Conservation (phyloP, 92 coral and sea anemone species). For the Diadumene lineata region DNA sequence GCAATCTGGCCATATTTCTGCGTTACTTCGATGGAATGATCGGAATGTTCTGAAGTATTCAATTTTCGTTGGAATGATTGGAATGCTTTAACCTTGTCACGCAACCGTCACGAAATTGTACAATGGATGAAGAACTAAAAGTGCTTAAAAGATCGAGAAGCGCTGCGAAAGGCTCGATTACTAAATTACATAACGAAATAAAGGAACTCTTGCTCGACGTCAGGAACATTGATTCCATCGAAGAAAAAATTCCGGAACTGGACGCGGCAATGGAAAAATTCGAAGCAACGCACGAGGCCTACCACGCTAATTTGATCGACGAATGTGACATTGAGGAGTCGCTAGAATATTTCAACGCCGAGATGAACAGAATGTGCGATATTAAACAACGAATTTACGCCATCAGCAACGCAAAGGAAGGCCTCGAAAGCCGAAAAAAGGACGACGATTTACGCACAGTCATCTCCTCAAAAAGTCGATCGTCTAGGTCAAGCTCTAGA, state of each 20-base stretch:
- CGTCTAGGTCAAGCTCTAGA: constrained; percentile 26
- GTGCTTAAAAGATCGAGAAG: constrained; percentile 32
- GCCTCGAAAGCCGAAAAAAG: background rate
- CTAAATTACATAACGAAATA: constrained; percentile 20
- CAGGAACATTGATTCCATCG: constrained; percentile 12
- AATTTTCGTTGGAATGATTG: background rate
- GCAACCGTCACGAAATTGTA: background rate
- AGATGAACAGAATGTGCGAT: constrained; percentile 6
- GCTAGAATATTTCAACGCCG: constrained; percentile 8
- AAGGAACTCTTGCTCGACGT: constrained; percentile 11
- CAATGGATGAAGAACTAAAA: constrained; percentile 19
- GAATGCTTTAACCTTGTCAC: background rate
- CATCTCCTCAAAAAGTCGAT: constrained; percentile 9
- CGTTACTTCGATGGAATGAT: constrained; percentile 5
- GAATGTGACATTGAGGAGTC: constrained; percentile 28
- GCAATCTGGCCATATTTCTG: background rate
- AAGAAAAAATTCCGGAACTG: constrained; percentile 33
- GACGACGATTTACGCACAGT: background rate
- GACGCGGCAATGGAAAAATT: constrained; percentile 18
- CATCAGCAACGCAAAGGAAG: constrained; percentile 19
- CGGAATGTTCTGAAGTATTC: background rate
- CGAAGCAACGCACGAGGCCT: constrained; percentile 28
- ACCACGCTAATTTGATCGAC: constrained; percentile 21
- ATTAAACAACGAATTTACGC: constrained; percentile 18
- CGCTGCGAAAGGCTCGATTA: constrained; percentile 28